phyloP scores from a whole-genome alignment of 1,140 invertebrate genomes.

The Mycetomoellerius zeteki region DNA sequence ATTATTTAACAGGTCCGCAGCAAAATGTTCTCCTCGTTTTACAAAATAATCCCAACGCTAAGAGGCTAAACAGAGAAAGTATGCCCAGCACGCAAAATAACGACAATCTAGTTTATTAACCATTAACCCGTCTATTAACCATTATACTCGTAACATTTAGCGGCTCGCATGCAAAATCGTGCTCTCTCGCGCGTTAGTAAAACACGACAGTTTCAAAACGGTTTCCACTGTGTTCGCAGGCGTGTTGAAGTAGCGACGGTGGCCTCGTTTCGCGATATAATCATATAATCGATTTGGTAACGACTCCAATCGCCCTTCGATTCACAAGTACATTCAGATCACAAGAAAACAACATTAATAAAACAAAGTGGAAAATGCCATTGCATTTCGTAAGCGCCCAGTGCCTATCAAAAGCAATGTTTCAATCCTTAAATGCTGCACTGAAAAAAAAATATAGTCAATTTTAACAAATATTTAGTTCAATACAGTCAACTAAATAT shows the following conservation, averaged over 20 bases:
- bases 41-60: slow-evolving; percentile 12
- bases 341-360: slow-evolving; percentile 36
- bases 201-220: slow-evolving; percentile 62
- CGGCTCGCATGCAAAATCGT: slow-evolving; percentile 50
- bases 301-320: slow-evolving; percentile 30
- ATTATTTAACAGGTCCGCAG: slow-evolving; percentile 12
- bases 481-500: too few relatives aligned
- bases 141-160: slow-evolving; percentile 57
- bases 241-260: slow-evolving; percentile 42
- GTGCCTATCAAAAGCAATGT: not conserved
- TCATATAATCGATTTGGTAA: slow-evolving; percentile 51
- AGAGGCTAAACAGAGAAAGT: slow-evolving; percentile 22
- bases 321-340: slow-evolving; percentile 27
- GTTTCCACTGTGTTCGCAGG: slow-evolving; percentile 41
- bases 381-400: not conserved
- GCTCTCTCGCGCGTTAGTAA: slow-evolving; percentile 47
- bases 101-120: slow-evolving; percentile 55
- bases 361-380: slow-evolving; percentile 13
- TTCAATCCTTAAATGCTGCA: not conserved
- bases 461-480: too few relatives aligned
- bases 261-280: slow-evolving; percentile 54
- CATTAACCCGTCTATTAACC: slow-evolving; percentile 54
- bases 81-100: slow-evolving; percentile 35
- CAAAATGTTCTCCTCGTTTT: slow-evolving; percentile 1
- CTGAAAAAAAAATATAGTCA: too few relatives aligned